phyloP scores from a whole-genome alignment of 30 jellyfish, hydroid and myxozoan species.

The Aurelia sp. region DNA sequence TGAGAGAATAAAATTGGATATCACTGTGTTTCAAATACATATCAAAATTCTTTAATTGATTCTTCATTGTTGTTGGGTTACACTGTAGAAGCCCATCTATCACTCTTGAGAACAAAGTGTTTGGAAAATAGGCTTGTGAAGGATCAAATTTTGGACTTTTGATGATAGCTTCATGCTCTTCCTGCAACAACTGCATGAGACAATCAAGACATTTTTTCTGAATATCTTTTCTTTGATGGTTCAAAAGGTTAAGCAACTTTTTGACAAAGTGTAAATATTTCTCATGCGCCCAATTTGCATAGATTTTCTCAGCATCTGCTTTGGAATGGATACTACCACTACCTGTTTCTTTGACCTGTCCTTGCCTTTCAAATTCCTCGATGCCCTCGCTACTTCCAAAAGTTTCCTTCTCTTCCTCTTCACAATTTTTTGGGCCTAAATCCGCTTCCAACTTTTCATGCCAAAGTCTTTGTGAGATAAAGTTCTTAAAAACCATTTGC shows the following conservation, averaged over 20 bases:
- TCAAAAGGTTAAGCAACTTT: slow-evolving; percentile 9
- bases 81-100: slow-evolving; percentile 27
- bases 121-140: slow-evolving; percentile 41
- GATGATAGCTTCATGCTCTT: slow-evolving; percentile 56
- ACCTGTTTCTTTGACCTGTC: background rate
- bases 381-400: background rate
- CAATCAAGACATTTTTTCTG: slow-evolving; percentile 23
- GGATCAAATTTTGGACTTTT: slow-evolving; percentile 29
- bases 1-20: slow-evolving; percentile 56
- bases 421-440: slow-evolving; percentile 1
- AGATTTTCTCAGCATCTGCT: slow-evolving; percentile 50
- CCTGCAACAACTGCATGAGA: slow-evolving; percentile 34
- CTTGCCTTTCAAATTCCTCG: background rate
- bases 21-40: slow-evolving; percentile 31
- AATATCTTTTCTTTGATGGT: background rate
- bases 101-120: slow-evolving; percentile 20
- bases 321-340: background rate
- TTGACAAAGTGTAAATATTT: slow-evolving; percentile 40
- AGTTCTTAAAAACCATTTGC: slow-evolving; percentile 29
- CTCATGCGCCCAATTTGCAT: slow-evolving; percentile 62
- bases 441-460: slow-evolving; percentile 18
- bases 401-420: background rate
- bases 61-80: background rate
- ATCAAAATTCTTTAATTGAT: slow-evolving; percentile 2
- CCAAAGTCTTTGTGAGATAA: slow-evolving; percentile 44